Evolutionary conservation across 2,888 invertebrate species (phyloP).

Genomic region (Sussaba pulchella): DNA sequence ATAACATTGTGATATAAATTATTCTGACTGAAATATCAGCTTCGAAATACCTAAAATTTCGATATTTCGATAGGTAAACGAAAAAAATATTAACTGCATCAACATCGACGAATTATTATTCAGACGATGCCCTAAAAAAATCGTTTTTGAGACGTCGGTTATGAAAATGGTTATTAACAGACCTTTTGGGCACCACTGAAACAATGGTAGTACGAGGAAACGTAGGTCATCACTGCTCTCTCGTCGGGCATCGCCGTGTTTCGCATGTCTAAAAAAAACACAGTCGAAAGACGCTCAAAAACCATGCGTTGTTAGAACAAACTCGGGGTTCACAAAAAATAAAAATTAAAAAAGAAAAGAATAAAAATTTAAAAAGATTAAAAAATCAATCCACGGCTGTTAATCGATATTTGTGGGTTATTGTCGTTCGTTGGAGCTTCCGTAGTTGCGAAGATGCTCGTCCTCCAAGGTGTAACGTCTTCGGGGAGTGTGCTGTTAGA

Average conservation of each 20-base stretch:
- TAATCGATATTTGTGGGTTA: slow-evolving; percentile 64
- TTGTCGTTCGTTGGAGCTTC: not conserved
- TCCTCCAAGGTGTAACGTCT: slow-evolving; percentile 4
- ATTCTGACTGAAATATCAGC: too few relatives aligned
- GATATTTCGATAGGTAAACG: too few relatives aligned
- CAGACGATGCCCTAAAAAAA: not conserved
- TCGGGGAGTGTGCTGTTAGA: slow-evolving; percentile 41
- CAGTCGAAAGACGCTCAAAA: slow-evolving; percentile 81
- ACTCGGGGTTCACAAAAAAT: slow-evolving; percentile 14
- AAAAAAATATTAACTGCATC: too few relatives aligned
- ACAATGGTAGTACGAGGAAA: slow-evolving; percentile 99
- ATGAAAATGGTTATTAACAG: slow-evolving; percentile 74
- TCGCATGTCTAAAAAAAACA: slow-evolving; percentile 93
- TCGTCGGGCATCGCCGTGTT: slow-evolving; percentile 99
- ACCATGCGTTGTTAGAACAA: slow-evolving; percentile 81
- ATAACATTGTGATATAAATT: too few relatives aligned
- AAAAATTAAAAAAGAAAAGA: not conserved
- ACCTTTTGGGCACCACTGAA: slow-evolving; percentile 99
- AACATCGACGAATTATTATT: not conserved
- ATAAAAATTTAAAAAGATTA: too few relatives aligned
- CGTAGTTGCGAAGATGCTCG: slow-evolving; percentile 19
- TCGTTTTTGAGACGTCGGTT: not conserved
- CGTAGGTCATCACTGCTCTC: slow-evolving; percentile 99
- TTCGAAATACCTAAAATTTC: too few relatives aligned
- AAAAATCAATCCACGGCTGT: slow-evolving; percentile 47